Conservation (phyloP, 2,888 invertebrate species). For the Lysandra coridon region DNA sequence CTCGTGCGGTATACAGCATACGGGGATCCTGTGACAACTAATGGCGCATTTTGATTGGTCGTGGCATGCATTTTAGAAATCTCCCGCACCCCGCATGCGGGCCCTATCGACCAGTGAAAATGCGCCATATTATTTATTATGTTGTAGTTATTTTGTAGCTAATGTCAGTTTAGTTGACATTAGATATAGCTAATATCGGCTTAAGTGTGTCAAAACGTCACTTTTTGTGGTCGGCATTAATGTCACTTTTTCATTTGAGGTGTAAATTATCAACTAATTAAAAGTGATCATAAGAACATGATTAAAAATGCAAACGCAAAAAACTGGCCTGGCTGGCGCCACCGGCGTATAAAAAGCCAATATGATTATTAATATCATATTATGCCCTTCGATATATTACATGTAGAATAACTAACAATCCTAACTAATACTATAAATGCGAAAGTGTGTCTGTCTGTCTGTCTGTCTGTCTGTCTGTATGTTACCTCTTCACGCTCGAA, state of each 20-base stretch:
- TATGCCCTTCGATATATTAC: constrained; percentile 55
- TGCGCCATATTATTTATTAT: not conserved
- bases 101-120: too few relatives aligned
- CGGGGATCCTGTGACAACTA: too few relatives aligned
- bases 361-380: constrained; percentile 66
- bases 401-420: constrained; percentile 27
- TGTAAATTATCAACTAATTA: constrained; percentile 44
- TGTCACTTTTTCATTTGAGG: constrained; percentile 17
- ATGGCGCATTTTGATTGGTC: too few relatives aligned
- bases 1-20: too few relatives aligned
- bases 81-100: too few relatives aligned
- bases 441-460: too few relatives aligned
- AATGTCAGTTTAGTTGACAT: not conserved
- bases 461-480: too few relatives aligned
- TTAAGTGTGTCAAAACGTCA: constrained; percentile 4
- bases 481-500: too few relatives aligned
- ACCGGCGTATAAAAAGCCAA: constrained; percentile 56
- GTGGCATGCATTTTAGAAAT: too few relatives aligned
- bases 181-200: not conserved
- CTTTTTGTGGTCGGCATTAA: constrained; percentile 5
- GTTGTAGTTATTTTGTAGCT: not conserved
- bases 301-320: constrained; percentile 39
- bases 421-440: too few relatives aligned
- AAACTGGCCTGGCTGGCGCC: constrained; percentile 60
- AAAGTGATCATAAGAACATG: constrained; percentile 46